Evolutionary conservation across 2,888 invertebrate species (phyloP).

Genomic region (Calameuta filiformis): DNA sequence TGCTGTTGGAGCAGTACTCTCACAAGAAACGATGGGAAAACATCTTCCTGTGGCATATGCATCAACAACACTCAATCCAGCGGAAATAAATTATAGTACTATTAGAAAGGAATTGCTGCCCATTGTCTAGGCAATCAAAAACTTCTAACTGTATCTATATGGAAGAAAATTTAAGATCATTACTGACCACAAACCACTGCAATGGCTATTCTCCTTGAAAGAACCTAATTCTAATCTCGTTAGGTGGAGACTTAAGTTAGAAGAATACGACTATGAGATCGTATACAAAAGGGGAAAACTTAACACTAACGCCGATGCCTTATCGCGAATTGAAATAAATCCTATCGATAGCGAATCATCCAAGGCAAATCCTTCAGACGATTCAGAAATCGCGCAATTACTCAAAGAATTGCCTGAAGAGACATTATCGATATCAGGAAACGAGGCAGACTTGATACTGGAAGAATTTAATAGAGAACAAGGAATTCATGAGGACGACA

Average conservation of each 20-base stretch:
- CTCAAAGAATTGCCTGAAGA: too few relatives aligned
- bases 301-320: constrained; percentile 45
- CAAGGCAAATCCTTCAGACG: too few relatives aligned
- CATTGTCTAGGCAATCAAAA: constrained; percentile 40
- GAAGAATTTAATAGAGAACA: too few relatives aligned
- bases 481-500: too few relatives aligned
- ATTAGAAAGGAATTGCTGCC: constrained; percentile 46
- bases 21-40: constrained; percentile 23
- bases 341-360: too few relatives aligned
- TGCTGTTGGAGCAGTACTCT: constrained; percentile 33
- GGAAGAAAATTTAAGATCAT: constrained; percentile 33
- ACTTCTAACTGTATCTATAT: constrained; percentile 44
- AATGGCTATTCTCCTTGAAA: constrained; percentile 46
- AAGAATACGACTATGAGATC: constrained; percentile 48
- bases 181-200: constrained; percentile 52
- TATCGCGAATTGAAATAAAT: constrained; percentile 13
- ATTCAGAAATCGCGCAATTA: too few relatives aligned
- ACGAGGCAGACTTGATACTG: too few relatives aligned
- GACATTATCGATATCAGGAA: too few relatives aligned
- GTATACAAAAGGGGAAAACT: constrained; percentile 39
- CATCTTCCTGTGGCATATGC: constrained; percentile 36
- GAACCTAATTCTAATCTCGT: constrained; percentile 40
- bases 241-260: constrained; percentile 41
- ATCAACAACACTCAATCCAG: constrained; percentile 29
- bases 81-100: constrained; percentile 37